Evolutionary conservation across 1,140 invertebrate genomes (phyloP).

Genomic region (Hyposmocoma kahamanoa): DNA sequence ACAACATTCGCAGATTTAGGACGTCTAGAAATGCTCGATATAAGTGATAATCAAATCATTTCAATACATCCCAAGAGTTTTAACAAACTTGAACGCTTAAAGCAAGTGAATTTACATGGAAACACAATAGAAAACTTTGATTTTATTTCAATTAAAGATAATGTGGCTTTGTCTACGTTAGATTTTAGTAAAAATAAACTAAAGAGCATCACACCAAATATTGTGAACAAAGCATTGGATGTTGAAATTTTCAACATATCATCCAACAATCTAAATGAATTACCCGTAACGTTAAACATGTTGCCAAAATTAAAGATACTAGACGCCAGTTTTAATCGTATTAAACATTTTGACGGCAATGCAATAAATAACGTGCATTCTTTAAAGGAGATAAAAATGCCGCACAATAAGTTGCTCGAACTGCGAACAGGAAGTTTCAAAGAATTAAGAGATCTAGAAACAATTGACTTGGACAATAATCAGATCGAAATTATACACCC

Average conservation of each 20-base stretch:
- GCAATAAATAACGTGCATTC: constrained; percentile 79
- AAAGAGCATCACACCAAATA: constrained; percentile 77
- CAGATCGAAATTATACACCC: constrained; percentile 85
- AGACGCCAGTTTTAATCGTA: constrained; percentile 86
- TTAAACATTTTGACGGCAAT: constrained; percentile 80
- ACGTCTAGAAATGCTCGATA: constrained; percentile 83
- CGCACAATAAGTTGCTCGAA: constrained; percentile 84
- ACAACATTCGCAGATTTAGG: constrained; percentile 80
- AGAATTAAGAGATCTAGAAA: constrained; percentile 80
- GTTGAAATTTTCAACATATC: constrained; percentile 85
- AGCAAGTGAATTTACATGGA: constrained; percentile 82
- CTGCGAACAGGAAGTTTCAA: constrained; percentile 82
- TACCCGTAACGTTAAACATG: constrained; percentile 81
- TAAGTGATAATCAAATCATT: constrained; percentile 84
- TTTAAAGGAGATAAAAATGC: constrained; percentile 79
- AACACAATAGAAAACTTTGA: constrained; percentile 84
- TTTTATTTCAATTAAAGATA: constrained; percentile 80
- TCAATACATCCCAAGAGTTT: constrained; percentile 80
- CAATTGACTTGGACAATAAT: constrained; percentile 87
- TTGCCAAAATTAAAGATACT: constrained; percentile 80
- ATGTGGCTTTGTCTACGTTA: constrained; percentile 77
- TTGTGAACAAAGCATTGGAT: constrained; percentile 79
- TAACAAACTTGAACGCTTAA: constrained; percentile 76
- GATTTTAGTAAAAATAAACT: constrained; percentile 87
- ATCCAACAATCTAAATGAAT: constrained; percentile 82